Conservation (phyloP, 2,797 vertebrate species). For the Zenarchopterus dispar region DNA sequence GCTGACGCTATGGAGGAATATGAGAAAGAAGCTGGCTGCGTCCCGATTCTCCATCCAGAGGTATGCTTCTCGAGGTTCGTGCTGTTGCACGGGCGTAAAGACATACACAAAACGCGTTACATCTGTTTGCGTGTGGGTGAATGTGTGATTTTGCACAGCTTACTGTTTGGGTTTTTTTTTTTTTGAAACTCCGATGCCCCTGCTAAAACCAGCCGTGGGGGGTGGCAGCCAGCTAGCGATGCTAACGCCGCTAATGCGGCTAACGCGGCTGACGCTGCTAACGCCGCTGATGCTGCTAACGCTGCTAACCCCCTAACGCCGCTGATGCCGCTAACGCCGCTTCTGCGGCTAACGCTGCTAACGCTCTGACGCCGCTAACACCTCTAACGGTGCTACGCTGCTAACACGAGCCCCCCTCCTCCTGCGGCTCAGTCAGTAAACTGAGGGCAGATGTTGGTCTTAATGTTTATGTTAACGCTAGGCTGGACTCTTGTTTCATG, state of each 20-base stretch:
- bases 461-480: background rate
- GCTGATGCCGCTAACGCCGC: too few relatives aligned
- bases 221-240: constrained; percentile 59
- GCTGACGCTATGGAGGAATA: constrained; percentile 95
- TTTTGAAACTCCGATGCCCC: constrained; percentile 64
- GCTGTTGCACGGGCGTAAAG: background rate
- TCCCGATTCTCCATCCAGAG: constrained; percentile 95
- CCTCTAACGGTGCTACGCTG: too few relatives aligned
- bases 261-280: too few relatives aligned
- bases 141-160: constrained; percentile 6
- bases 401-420: constrained; percentile 56
- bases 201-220: constrained; percentile 63
- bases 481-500: background rate
- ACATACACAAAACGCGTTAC: background rate
- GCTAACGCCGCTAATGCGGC: constrained; percentile 72
- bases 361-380: too few relatives aligned
- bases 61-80: constrained; percentile 70
- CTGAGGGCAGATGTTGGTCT: constrained; percentile 42
- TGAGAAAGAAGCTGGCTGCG: constrained; percentile 94
- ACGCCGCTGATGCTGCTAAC: too few relatives aligned
- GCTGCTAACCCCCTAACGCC: too few relatives aligned
- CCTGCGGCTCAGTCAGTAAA: constrained; percentile 38
- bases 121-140: fast-evolving
- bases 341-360: too few relatives aligned
- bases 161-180: too few relatives aligned